phyloP scores from a whole-genome alignment of 35 echinoderm and acorn worm species.

The Eucidaris tribuloides region DNA sequence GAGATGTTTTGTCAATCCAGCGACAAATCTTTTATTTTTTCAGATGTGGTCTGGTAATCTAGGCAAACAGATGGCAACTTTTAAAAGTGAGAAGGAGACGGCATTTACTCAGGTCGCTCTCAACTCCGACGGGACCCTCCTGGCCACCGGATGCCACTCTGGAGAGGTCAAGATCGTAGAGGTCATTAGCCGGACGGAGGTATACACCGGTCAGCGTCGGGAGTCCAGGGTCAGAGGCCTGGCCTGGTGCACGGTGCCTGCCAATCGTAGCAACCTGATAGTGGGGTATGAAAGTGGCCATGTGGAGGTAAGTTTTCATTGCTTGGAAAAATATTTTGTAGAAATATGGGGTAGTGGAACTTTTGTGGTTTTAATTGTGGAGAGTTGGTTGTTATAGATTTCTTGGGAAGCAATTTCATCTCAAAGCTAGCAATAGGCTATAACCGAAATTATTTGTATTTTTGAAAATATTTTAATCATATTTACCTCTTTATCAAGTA shows the following conservation, averaged over 20 bases:
- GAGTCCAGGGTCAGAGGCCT: constrained; percentile 57
- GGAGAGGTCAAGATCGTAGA: constrained; percentile 53
- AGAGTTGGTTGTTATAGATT: too few relatives aligned
- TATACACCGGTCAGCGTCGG: constrained; percentile 23
- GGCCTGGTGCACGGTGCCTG: constrained; percentile 34
- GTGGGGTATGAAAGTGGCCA: constrained; percentile 61
- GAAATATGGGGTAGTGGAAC: too few relatives aligned
- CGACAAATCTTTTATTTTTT: not conserved
- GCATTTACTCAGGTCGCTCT: constrained; percentile 44
- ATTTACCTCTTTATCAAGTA: too few relatives aligned
- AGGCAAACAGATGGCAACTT: constrained; percentile 43
- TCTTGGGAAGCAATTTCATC: too few relatives aligned
- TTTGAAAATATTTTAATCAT: too few relatives aligned
- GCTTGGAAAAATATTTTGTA: not conserved
- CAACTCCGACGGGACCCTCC: constrained; percentile 47
- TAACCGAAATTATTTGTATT: too few relatives aligned
- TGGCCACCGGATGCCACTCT: constrained; percentile 74
- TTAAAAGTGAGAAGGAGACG: constrained; percentile 23
- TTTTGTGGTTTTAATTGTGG: too few relatives aligned
- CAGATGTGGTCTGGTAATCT: constrained; percentile 97
- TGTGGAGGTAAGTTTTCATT: constrained; percentile 46
- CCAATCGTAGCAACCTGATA: not conserved
- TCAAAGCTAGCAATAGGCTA: too few relatives aligned
- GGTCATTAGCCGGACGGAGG: constrained; percentile 15
- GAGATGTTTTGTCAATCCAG: too few relatives aligned